Evolutionary conservation across 1,140 invertebrate species (phyloP).

Genomic region (Saccostrea echinata): DNA sequence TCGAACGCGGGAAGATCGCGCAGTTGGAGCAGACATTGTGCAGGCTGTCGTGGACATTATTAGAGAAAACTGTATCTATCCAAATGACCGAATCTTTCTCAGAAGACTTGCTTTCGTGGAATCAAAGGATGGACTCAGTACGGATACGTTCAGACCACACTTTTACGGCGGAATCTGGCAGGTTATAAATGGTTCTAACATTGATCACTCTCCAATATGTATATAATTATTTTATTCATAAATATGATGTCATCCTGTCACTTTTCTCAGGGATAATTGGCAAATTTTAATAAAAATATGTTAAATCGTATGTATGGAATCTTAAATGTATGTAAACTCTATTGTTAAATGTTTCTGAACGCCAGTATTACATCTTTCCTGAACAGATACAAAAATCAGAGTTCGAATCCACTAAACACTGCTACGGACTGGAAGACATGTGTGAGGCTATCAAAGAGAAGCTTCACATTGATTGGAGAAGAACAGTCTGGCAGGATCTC

Average conservation of each 20-base stretch:
- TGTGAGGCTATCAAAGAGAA: neutral
- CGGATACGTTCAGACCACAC: conserved; percentile 48
- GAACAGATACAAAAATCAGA: conserved; percentile 2
- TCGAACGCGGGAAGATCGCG: conserved; percentile 42
- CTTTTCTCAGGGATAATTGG: no score
- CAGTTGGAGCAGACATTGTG: conserved; percentile 60
- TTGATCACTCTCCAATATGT: no score
- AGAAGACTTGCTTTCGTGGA: conserved; percentile 56
- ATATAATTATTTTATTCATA: no score
- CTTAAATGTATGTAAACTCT: no score
- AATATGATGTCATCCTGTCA: no score
- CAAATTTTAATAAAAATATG: no score
- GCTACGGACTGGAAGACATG: neutral
- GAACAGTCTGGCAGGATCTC: conserved; percentile 53
- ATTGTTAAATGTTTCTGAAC: no score
- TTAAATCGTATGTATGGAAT: no score
- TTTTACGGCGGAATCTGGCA: conserved; percentile 62
- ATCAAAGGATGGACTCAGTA: conserved; percentile 52
- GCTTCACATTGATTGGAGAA: conserved; percentile 42
- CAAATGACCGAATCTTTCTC: conserved; percentile 55
- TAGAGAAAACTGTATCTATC: conserved; percentile 50
- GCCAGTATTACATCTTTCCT: neutral
- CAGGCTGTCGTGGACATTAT: conserved; percentile 62
- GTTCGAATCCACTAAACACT: conserved; percentile 15
- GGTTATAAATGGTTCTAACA: neutral